These are phyloP conservation scores for Amphibalanus amphitrite DNA, from an alignment of 1,140 invertebrate species.

Conservation along the genomic window DNA sequence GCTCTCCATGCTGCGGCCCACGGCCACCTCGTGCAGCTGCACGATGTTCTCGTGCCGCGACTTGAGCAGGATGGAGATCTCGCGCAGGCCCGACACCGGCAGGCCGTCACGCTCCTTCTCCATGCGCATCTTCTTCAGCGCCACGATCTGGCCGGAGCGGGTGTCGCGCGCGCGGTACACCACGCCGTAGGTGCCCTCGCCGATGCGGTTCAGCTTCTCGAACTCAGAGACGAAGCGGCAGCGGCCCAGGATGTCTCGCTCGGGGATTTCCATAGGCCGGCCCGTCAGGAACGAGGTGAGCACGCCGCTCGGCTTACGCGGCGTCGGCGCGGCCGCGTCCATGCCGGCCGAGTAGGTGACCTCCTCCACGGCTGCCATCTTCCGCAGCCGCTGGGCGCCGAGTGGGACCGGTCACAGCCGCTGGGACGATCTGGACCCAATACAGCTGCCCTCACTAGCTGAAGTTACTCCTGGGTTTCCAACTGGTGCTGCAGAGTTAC, in stretches of 20 bases:
- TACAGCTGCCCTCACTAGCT: too few relatives aligned
- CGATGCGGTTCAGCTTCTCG: slow-evolving; percentile 89
- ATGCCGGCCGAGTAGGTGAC: too few relatives aligned
- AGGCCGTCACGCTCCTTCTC: slow-evolving; percentile 83
- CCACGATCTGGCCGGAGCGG: slow-evolving; percentile 72
- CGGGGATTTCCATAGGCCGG: slow-evolving; percentile 64
- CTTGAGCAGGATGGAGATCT: slow-evolving; percentile 79
- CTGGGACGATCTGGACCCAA: too few relatives aligned
- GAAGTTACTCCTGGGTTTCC: too few relatives aligned
- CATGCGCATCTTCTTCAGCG: slow-evolving; percentile 90
- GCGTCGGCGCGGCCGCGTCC: background rate
- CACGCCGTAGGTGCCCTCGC: slow-evolving; percentile 95
- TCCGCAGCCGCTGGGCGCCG: too few relatives aligned
- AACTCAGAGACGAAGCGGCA: slow-evolving; percentile 89
- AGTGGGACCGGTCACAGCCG: too few relatives aligned
- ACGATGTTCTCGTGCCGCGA: slow-evolving; percentile 91
- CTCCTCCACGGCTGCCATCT: too few relatives aligned
- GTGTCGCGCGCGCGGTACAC: slow-evolving; percentile 87
- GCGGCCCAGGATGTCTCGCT: slow-evolving; percentile 66
- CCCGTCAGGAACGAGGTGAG: slow-evolving; percentile 61
- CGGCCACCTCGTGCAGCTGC: slow-evolving; percentile 78
- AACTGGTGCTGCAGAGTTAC: too few relatives aligned
- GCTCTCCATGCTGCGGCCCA: slow-evolving; percentile 78
- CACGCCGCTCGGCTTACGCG: slow-evolving; percentile 38
- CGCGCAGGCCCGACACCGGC: slow-evolving; percentile 74